phyloP scores from a whole-genome alignment of 2,113 vertebrate species.

The Patagioenas fasciata region DNA sequence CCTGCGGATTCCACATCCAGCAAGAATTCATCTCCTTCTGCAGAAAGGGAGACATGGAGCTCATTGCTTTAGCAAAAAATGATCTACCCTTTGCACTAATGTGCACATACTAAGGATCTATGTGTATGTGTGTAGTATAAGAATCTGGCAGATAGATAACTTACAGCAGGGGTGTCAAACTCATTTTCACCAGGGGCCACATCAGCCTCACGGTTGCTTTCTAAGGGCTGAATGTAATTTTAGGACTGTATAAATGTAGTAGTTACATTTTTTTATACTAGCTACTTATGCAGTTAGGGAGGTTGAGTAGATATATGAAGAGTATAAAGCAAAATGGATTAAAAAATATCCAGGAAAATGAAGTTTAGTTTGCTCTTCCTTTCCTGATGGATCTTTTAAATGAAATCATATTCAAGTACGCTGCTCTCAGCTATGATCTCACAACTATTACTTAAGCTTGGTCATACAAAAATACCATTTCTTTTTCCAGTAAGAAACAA shows the following conservation, averaged over 20 bases:
- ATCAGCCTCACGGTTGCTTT: no score
- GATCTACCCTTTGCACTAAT: background rate
- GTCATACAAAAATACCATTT: conserved; percentile 19
- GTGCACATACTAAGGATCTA: background rate
- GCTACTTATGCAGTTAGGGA: background rate
- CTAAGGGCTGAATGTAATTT: no score
- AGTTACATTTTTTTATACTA: background rate
- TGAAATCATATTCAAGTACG: conserved; percentile 24
- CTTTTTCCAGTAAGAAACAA: conserved; percentile 25
- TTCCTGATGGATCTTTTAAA: conserved; percentile 27
- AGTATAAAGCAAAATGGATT: background rate
- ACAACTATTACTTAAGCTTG: conserved; percentile 45
- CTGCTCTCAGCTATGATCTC: conserved; percentile 37
- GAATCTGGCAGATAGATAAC: background rate
- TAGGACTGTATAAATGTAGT: no score
- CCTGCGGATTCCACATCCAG: background rate
- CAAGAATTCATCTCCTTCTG: background rate
- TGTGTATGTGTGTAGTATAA: background rate
- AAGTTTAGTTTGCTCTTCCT: background rate
- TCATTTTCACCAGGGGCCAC: no score
- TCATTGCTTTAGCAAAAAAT: background rate
- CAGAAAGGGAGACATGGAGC: background rate
- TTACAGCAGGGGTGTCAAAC: background rate
- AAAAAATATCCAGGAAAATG: background rate
- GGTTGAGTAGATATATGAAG: background rate